These are phyloP conservation scores for Mesocentrotus franciscanus DNA, from an alignment of 53 echinoderm and acorn worm species.

Conservation along the genomic window DNA sequence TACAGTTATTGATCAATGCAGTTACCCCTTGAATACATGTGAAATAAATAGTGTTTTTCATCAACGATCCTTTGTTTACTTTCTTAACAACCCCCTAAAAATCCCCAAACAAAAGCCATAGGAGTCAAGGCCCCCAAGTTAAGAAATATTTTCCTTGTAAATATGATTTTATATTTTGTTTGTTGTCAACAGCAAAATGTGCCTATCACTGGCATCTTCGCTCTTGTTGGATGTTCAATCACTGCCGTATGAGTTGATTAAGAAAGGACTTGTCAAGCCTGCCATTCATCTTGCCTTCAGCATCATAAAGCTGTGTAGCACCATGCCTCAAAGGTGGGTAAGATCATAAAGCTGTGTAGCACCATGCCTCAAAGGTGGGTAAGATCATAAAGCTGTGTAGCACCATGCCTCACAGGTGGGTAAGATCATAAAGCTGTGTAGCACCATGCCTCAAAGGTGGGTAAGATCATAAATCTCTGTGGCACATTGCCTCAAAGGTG, in stretches of 20 bases:
- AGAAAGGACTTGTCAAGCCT: slow-evolving; percentile 3
- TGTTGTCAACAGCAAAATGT: not conserved
- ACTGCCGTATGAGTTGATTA: slow-evolving; percentile 28
- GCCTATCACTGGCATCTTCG: not conserved
- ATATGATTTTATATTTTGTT: not conserved
- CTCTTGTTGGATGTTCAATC: not conserved
- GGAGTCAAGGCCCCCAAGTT: too few relatives aligned
- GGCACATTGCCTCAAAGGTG: too few relatives aligned
- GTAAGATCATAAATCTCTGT: too few relatives aligned
- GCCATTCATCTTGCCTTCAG: slow-evolving; percentile 52
- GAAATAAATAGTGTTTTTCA: too few relatives aligned
- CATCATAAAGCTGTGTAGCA: slow-evolving; percentile 1
- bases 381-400: too few relatives aligned
- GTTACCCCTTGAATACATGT: too few relatives aligned
- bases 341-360: not conserved
- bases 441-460: not conserved
- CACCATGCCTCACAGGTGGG: not conserved
- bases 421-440: not conserved
- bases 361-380: not conserved
- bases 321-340: slow-evolving; percentile 1
- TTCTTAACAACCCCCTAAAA: too few relatives aligned
- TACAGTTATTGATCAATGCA: too few relatives aligned
- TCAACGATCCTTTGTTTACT: too few relatives aligned
- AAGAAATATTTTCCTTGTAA: too few relatives aligned
- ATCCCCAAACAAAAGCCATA: too few relatives aligned